Base-by-base conservation (phyloP, 2,888 invertebrate species). In the Morpho achilles region DNA sequence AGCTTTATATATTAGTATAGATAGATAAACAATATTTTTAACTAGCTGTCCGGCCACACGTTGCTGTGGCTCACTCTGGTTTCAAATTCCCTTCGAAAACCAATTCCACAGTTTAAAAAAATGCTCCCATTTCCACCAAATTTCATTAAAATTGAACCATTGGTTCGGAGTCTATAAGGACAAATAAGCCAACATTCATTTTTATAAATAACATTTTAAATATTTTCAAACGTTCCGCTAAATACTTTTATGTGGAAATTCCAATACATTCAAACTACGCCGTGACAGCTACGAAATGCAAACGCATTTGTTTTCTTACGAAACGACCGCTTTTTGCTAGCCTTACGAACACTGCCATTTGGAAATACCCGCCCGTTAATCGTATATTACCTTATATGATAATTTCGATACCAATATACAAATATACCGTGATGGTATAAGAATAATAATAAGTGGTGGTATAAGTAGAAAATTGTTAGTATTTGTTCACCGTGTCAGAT, bases 231-330 rank as follows among this genome's bases (percentile, higher is more conserved):
- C 16, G 45, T 56, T 50, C 8, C 39, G 45, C 22, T 22, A 45
- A 50, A 9, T 40, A 4, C 16, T 39, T 52, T 54, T 8, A 48
- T 54, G 8, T 43, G 43, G 8, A 43, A 39, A 42, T 48, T 54
- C 42, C 9, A 47, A 42, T 45, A 46, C 8, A 8, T 32, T 47
- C 41, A 9, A 42, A 7, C 16, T n/a, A 22, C 16, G 23, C 54
- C 22, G 53, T 50, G 50, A 50, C 53, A 46, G 40, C 45, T 39
- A 8, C 50, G 46, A 46, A 51, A 51, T 44, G 49, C 39, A 49
- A 53, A 54, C 55, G 16, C 32, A 50, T 54, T 54, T 55, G 43
- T 58, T 60, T 47, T 32, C 40, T 60, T 60, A 44, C 53, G 50
- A 57, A 57, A 57, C 40, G 9, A 7, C 39, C 53, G 39, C 53